Evolutionary conservation across 2,113 vertebrate genomes (phyloP), one percentile per base, ranked within the genome.

Genomic region (Sorex fumeus): DNA sequence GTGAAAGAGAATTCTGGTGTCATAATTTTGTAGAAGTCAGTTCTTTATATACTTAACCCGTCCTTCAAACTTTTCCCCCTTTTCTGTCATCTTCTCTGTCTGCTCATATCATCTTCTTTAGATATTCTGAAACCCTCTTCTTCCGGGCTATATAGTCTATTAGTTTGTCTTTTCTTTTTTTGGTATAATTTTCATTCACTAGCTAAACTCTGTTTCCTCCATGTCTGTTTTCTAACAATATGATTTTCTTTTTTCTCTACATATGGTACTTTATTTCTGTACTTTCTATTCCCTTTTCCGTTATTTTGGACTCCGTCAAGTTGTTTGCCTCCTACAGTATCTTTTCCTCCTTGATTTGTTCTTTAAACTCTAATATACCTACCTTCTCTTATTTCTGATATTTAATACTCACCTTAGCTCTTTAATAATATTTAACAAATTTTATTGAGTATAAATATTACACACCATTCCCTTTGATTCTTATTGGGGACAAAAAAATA

Each of bases 341-440:
- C 32, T 87, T 25, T 87, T 70, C 62, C 75, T 91, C 67, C 77
- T 91, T 85, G 27, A 69, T 90, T 92, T 93, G 32, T 88, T 91
- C 43, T 72, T 72, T 78, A 60, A 74, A n/a, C n/a, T n/a, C n/a
- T 9, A 28, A 91, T 89, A 34, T 91, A 66, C 34, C 88, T 91
- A 23, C 79, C 11, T 69, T 40, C 85, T 25, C 62, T 87, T 69
- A 40, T 90, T 95, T 93, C 34, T 91, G 15, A 62, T 43, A 71
- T 84, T 95, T 69, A 92, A 92, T 15, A 57, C 32, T 91, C 36
- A 79, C 11, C 76, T 94, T 67, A 88, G 45, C 76, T 86, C 83
- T 91, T 84, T 23, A 78, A 0, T 88, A 32, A 53, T 15, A 74
- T 79, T 87, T 94, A 88, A 76, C 64, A 90, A 71, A 86, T 69